Conservation (phyloP, 2,888 invertebrate species). For the Meloe dianella region DNA sequence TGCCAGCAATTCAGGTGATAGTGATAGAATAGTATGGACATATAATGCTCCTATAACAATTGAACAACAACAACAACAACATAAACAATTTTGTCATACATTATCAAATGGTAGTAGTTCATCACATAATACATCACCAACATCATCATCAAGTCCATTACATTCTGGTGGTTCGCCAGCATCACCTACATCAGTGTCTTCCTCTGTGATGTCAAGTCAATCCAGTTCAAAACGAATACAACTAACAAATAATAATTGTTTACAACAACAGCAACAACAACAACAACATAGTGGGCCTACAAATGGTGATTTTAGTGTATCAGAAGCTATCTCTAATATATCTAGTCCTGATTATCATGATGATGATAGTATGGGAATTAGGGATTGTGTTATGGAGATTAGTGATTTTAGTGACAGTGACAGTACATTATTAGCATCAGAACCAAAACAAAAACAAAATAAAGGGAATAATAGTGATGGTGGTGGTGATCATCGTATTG, state of each 20-base stretch:
- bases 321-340: constrained; percentile 87
- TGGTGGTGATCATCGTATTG: constrained; percentile 78
- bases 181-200: constrained; percentile 86
- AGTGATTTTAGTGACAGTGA: constrained; percentile 90
- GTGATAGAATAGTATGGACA: constrained; percentile 85
- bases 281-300: constrained; percentile 8
- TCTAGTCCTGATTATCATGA: constrained; percentile 90
- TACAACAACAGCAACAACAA: constrained; percentile 27
- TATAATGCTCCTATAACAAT: constrained; percentile 82
- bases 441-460: constrained; percentile 64
- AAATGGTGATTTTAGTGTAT: constrained; percentile 78
- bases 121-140: constrained; percentile 72
- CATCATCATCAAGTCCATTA: constrained; percentile 81
- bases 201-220: constrained; percentile 83
- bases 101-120: constrained; percentile 66
- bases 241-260: constrained; percentile 44
- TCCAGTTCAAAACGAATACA: constrained; percentile 70
- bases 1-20: constrained; percentile 60
- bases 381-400: constrained; percentile 84
- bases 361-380: constrained; percentile 81
- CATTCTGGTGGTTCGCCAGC: constrained; percentile 66
- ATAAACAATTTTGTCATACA: constrained; percentile 63
- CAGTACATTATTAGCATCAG: constrained; percentile 84
- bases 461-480: constrained; percentile 59
- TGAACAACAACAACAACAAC: constrained; percentile 60